Conservation (phyloP, 2,797 vertebrate genomes). For the Paramormyrops hopkinsi region DNA sequence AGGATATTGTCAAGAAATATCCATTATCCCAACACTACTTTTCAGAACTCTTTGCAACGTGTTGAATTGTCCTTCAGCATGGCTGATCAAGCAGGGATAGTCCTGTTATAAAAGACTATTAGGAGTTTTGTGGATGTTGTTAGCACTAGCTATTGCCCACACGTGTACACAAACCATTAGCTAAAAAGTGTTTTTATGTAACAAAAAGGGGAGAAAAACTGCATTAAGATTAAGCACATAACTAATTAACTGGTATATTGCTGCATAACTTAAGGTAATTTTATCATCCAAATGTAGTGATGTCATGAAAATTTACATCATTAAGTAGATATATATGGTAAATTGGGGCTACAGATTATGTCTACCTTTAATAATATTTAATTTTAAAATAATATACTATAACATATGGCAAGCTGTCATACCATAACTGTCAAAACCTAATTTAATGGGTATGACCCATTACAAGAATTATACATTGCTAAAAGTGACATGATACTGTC, state of each 20-base stretch:
- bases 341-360: not conserved
- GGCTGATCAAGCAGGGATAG: not conserved
- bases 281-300: constrained; percentile 5
- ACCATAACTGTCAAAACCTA: not conserved
- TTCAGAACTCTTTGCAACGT: not conserved
- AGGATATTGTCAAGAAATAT: constrained; percentile 14
- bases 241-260: not conserved
- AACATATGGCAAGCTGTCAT: not conserved
- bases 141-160: not conserved
- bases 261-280: not conserved
- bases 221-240: not conserved
- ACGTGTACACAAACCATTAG: not conserved
- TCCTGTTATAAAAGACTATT: not conserved
- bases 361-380: not conserved
- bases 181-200: not conserved
- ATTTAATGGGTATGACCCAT: not conserved
- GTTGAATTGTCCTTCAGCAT: not conserved
- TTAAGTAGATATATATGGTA: not conserved
- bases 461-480: not conserved
- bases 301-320: not conserved
- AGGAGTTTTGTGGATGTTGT: not conserved
- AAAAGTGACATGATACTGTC: not conserved
- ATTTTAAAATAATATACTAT: not conserved
- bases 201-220: not conserved
- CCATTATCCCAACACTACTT: not conserved